These are phyloP conservation scores for Esox lucius DNA, from an alignment of 2,797 vertebrate species.

Conservation along the genomic window DNA sequence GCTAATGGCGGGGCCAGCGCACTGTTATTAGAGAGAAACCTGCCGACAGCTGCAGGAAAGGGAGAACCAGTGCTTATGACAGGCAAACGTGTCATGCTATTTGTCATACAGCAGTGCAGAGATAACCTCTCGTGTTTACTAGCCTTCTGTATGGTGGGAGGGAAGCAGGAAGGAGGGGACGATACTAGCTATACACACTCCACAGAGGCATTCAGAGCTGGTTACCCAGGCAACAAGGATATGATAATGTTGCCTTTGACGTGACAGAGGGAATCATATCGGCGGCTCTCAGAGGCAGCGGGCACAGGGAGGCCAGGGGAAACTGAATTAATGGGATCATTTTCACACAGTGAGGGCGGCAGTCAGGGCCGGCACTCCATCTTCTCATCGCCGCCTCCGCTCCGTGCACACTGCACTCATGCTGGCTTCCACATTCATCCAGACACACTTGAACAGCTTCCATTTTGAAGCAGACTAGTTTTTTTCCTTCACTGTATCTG, in stretches of 20 bases:
- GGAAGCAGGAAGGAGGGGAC: slow-evolving; percentile 30
- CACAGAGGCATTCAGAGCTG: slow-evolving; percentile 47
- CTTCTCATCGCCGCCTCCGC: slow-evolving; percentile 32
- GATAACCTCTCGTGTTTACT: slow-evolving; percentile 58
- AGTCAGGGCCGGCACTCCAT: slow-evolving; percentile 45
- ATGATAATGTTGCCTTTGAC: slow-evolving; percentile 60
- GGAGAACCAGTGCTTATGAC: slow-evolving; percentile 40
- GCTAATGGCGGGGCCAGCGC: slow-evolving; percentile 9
- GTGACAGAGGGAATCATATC: slow-evolving; percentile 43
- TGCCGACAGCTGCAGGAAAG: slow-evolving; percentile 24
- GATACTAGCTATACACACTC: neutral
- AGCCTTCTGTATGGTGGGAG: slow-evolving; percentile 41
- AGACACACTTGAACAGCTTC: slow-evolving; percentile 32
- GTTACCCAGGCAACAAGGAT: slow-evolving; percentile 62
- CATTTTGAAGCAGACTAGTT: slow-evolving; percentile 28
- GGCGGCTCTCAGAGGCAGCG: slow-evolving; percentile 18
- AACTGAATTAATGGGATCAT: slow-evolving; percentile 61
- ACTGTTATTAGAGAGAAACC: slow-evolving; percentile 31
- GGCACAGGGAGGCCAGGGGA: slow-evolving; percentile 41
- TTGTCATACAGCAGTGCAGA: slow-evolving; percentile 46
- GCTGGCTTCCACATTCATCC: slow-evolving; percentile 37
- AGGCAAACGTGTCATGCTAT: slow-evolving; percentile 50
- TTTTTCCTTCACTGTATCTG: neutral
- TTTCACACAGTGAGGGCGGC: slow-evolving; percentile 54
- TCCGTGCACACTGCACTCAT: slow-evolving; percentile 31